phyloP scores from a whole-genome alignment of 2,797 vertebrate genomes.

The Valencia hispanica region DNA sequence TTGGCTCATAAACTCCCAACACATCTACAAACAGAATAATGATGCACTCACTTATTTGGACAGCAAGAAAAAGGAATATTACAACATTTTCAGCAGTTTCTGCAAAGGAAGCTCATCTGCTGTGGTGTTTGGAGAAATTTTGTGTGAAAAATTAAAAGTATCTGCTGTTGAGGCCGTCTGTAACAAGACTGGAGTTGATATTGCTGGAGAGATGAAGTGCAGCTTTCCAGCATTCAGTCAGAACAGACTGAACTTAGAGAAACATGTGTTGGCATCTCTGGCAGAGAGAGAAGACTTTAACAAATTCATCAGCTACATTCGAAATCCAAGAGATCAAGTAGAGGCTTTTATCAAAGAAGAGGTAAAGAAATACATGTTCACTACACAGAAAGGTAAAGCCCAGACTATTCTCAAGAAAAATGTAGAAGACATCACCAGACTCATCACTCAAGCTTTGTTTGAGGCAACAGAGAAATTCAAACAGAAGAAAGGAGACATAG shows the following conservation, averaged over 20 bases:
- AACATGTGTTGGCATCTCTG: slow-evolving; percentile 46
- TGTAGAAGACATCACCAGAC: slow-evolving; percentile 11
- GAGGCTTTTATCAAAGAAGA: slow-evolving; percentile 42
- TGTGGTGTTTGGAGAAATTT: slow-evolving; percentile 47
- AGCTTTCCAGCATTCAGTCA: slow-evolving; percentile 40
- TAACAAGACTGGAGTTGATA: slow-evolving; percentile 33
- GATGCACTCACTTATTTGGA: slow-evolving; percentile 25
- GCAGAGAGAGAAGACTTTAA: slow-evolving; percentile 42
- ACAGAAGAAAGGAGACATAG: slow-evolving; percentile 21
- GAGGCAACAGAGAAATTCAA: slow-evolving; percentile 52
- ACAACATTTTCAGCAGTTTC: slow-evolving; percentile 38
- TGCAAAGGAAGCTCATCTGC: slow-evolving; percentile 47
- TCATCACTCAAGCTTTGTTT: slow-evolving; percentile 52
- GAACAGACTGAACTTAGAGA: slow-evolving; percentile 50
- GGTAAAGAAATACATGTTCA: slow-evolving; percentile 48
- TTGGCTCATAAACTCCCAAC: slow-evolving; percentile 28
- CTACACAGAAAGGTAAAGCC: slow-evolving; percentile 11
- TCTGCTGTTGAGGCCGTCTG: slow-evolving; percentile 33
- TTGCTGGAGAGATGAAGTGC: slow-evolving; percentile 22
- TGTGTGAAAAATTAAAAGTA: slow-evolving; percentile 41
- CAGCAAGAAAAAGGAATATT: slow-evolving; percentile 26
- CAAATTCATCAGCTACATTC: slow-evolving; percentile 40
- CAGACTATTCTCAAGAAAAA: slow-evolving; percentile 43
- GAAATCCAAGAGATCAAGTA: background rate
- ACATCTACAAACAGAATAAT: background rate